Evolutionary conservation across 2,113 vertebrate species (phyloP).

Genomic region (Psophia crepitans): DNA sequence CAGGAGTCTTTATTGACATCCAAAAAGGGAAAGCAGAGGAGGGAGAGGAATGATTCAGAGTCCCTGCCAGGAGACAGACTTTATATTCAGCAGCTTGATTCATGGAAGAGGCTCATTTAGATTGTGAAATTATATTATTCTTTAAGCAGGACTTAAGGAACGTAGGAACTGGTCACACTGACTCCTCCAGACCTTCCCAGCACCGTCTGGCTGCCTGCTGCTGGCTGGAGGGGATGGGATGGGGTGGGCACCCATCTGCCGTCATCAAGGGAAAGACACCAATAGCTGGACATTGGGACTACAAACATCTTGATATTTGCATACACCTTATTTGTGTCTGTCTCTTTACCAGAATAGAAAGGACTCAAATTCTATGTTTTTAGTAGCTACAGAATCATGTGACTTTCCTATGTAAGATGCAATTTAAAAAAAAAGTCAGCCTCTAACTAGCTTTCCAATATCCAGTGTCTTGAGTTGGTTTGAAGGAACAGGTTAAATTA

Average conservation of each 20-base stretch:
- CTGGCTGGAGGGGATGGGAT: not conserved
- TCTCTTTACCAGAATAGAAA: not conserved
- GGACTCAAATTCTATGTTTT: not conserved
- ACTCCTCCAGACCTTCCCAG: not conserved
- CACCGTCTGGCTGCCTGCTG: not conserved
- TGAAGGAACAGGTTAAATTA: not conserved
- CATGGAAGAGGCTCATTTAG: not conserved
- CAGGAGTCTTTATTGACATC: constrained; percentile 10
- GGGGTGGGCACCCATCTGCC: not conserved
- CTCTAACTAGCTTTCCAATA: not conserved
- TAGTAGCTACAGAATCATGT: not conserved
- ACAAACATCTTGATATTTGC: not conserved
- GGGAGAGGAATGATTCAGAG: constrained; percentile 53
- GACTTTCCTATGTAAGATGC: not conserved
- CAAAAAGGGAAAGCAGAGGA: constrained; percentile 55
- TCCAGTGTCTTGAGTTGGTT: not conserved
- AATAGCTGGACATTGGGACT: not conserved
- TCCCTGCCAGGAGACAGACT: constrained; percentile 18
- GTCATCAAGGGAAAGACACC: not conserved
- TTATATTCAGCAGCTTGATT: not conserved
- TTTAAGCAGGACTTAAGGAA: not conserved
- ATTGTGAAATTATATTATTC: not conserved
- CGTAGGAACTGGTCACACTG: not conserved
- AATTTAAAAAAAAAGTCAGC: too few species aligned
- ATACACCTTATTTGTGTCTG: not conserved